Conservation (phyloP, 2,888 invertebrate species). For the Rotaria sp. region DNA sequence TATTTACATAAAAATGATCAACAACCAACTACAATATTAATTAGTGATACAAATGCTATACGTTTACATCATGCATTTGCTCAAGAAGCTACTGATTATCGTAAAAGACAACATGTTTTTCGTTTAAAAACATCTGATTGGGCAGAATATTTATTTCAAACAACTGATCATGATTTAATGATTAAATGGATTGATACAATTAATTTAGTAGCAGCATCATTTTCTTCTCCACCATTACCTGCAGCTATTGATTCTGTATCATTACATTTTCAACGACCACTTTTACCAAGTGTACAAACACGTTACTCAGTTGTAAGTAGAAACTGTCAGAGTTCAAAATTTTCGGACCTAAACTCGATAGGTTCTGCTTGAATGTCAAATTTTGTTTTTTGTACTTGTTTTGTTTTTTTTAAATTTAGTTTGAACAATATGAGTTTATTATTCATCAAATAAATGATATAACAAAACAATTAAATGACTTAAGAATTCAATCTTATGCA, state of each 20-base stretch:
- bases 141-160: slow-evolving; percentile 94
- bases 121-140: slow-evolving; percentile 90
- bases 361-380: no score
- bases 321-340: no score
- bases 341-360: no score
- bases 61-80: slow-evolving; percentile 92
- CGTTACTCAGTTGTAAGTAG: slow-evolving; percentile 28
- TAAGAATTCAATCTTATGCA: not conserved
- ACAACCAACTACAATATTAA: slow-evolving; percentile 14
- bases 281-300: slow-evolving; percentile 85
- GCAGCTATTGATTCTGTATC: slow-evolving; percentile 80
- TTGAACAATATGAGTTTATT: slow-evolving; percentile 20
- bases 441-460: not conserved
- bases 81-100: slow-evolving; percentile 78
- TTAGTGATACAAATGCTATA: slow-evolving; percentile 51
- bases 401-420: not conserved
- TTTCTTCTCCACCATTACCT: slow-evolving; percentile 87
- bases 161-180: slow-evolving; percentile 66
- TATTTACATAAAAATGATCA: slow-evolving; percentile 72
- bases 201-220: slow-evolving; percentile 90
- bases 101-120: slow-evolving; percentile 94
- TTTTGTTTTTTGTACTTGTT: not conserved
- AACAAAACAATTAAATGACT: not conserved
- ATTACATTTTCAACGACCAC: slow-evolving; percentile 85
- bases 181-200: slow-evolving; percentile 96